These are phyloP conservation scores for Carpatolechia fugitivella DNA, from an alignment of 2,888 invertebrate genomes.

Conservation along the genomic window DNA sequence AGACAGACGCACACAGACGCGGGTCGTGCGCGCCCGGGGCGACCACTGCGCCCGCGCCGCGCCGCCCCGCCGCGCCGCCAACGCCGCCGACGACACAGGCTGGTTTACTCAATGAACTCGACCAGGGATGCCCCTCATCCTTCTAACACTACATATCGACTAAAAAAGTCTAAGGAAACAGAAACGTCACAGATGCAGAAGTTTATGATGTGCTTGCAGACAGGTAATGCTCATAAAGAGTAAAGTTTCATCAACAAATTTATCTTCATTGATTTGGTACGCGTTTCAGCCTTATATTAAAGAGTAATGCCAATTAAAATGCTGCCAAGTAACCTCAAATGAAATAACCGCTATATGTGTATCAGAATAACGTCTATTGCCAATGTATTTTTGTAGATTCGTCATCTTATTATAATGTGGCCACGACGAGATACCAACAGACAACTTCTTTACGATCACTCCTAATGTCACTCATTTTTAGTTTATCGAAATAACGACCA, in stretches of 20 bases:
- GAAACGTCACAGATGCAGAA: no score
- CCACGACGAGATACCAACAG: constrained; percentile 43
- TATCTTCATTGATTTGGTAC: background rate
- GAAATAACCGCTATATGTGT: constrained; percentile 8
- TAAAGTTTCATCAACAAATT: no score
- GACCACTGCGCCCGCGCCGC: constrained; percentile 37
- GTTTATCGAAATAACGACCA: constrained; percentile 35
- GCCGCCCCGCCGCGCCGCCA: no score
- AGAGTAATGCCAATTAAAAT: constrained; percentile 10
- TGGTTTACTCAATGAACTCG: constrained; percentile 70
- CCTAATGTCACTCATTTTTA: constrained; percentile 45
- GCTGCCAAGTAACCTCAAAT: constrained; percentile 2
- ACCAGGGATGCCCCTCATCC: constrained; percentile 33
- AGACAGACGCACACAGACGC: constrained; percentile 33
- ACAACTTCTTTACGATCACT: constrained; percentile 47
- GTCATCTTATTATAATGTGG: constrained; percentile 59
- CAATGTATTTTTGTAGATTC: constrained; percentile 59
- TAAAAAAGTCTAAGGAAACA: no score
- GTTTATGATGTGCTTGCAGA: no score
- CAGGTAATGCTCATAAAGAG: no score
- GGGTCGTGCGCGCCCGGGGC: constrained; percentile 46
- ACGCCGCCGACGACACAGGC: constrained; percentile 49
- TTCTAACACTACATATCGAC: background rate
- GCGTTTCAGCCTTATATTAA: background rate
- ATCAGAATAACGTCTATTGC: constrained; percentile 34